phyloP scores from a whole-genome alignment of 2,113 vertebrate genomes.

The Otis tarda region DNA sequence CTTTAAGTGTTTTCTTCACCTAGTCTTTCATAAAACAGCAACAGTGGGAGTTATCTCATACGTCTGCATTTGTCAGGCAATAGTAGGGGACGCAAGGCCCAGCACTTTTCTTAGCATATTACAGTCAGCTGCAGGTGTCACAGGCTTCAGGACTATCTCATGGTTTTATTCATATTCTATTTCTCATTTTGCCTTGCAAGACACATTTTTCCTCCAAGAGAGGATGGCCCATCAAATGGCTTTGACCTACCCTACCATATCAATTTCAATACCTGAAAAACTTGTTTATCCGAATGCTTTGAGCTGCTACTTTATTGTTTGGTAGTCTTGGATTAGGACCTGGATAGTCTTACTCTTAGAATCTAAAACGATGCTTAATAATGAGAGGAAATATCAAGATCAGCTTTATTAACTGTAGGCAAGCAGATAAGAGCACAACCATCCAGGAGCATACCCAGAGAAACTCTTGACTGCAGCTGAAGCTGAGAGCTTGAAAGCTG shows the following conservation, averaged over 20 bases:
- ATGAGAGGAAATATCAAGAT: not conserved
- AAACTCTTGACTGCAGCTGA: not conserved
- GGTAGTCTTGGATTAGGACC: not conserved
- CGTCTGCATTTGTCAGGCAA: not conserved
- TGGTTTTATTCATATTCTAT: not conserved
- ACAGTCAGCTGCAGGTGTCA: not conserved
- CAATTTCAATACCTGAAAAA: not conserved
- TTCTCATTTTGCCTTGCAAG: not conserved
- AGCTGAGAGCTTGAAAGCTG: not conserved
- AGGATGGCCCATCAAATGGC: not conserved
- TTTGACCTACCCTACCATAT: not conserved
- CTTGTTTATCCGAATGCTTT: not conserved
- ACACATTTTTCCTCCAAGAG: not conserved
- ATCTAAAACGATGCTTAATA: not conserved
- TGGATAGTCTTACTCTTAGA: not conserved
- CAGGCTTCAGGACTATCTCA: not conserved
- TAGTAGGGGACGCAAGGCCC: not conserved
- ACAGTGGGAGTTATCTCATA: not conserved
- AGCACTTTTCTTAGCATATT: not conserved
- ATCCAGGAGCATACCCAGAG: not conserved
- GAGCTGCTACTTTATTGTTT: not conserved
- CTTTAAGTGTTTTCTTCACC: not conserved
- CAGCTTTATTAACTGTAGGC: not conserved
- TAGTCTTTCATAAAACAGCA: not conserved
- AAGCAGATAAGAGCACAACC: not conserved